These are phyloP conservation scores for Quiscalus mexicanus DNA, from an alignment of 2,113 vertebrate species.

Conservation along the genomic window DNA sequence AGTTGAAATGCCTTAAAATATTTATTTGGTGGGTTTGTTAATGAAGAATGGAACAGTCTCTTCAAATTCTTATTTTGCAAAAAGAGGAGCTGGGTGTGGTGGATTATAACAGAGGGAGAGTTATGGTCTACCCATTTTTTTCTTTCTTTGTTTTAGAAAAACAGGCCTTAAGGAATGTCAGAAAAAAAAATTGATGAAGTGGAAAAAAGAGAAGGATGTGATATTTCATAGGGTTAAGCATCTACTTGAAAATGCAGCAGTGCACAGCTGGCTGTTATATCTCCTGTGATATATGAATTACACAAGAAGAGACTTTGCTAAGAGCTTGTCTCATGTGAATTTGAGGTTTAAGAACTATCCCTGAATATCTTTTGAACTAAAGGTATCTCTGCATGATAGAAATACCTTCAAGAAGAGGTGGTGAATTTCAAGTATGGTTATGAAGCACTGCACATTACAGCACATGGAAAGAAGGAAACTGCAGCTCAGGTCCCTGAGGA, in stretches of 20 bases:
- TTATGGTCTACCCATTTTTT: conserved; percentile 15
- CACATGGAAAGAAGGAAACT: background rate
- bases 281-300: background rate
- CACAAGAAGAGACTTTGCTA: background rate
- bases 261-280: background rate
- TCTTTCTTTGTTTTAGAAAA: conserved; percentile 13
- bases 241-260: conserved; percentile 12
- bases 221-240: conserved; percentile 50
- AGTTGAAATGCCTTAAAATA: conserved; percentile 63
- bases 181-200: background rate
- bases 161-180: background rate
- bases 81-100: conserved; percentile 21
- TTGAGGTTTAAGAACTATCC: background rate
- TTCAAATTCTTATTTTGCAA: conserved; percentile 46
- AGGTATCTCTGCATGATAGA: background rate
- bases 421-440: background rate
- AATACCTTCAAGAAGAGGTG: background rate
- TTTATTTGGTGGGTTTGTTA: conserved; percentile 54
- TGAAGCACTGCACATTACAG: background rate
- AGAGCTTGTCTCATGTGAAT: background rate
- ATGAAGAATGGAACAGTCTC: background rate
- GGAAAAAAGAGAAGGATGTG: conserved; percentile 3
- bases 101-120: background rate
- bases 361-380: background rate
- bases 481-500: background rate